Percentiles rank a stretch among this genome's conserved stretches.
Evolutionary conservation across 1,140 invertebrate genomes (phyloP).

Genomic region (Neodiprion lecontei): DNA sequence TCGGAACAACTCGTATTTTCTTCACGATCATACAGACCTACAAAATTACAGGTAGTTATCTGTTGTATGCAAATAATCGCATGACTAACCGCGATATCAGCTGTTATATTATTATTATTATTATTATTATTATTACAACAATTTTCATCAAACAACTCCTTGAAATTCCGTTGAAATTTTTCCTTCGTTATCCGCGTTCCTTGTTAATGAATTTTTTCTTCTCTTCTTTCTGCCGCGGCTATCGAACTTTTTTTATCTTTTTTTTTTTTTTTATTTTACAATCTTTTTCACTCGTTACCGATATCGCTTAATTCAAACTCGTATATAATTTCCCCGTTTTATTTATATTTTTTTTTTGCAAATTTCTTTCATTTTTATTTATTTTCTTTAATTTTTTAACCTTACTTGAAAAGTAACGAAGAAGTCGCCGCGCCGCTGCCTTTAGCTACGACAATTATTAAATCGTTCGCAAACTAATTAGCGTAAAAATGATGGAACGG

Average conservation of each 20-base stretch:
- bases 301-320: neutral
- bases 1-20: no score
- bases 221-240: neutral
- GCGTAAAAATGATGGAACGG: neutral
- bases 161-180: no score
- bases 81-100: no score
- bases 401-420: neutral
- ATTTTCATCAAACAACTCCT: no score
- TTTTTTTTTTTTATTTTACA: neutral
- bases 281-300: neutral
- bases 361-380: neutral
- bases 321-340: neutral
- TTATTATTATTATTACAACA: no score
- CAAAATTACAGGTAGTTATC: no score
- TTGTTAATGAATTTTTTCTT: no score
- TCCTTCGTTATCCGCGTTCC: no score
- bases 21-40: no score
- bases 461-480: neutral
- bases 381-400: neutral
- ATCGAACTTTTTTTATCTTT: neutral
- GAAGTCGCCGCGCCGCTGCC: neutral
- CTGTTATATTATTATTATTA: no score
- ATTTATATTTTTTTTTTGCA: neutral
- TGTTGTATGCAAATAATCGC: no score
- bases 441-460: neutral